Evolutionary conservation across 2,797 vertebrate species (phyloP).

Genomic region (Hippoglossus hippoglossus): DNA sequence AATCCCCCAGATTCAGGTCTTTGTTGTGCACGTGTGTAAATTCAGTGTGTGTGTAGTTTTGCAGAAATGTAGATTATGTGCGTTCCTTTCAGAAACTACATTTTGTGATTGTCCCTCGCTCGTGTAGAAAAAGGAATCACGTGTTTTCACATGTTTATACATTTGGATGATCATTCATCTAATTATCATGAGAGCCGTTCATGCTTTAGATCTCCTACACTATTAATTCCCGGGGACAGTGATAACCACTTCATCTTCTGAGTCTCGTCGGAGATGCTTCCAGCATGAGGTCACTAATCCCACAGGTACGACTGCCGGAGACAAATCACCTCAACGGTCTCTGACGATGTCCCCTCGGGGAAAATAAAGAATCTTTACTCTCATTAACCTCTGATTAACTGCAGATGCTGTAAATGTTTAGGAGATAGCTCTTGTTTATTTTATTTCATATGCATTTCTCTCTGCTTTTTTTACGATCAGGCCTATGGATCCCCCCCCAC

Average conservation of each 20-base stretch:
- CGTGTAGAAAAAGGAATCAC: background rate
- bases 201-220: background rate
- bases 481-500: conserved; percentile 32
- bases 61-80: background rate
- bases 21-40: background rate
- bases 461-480: conserved; percentile 57
- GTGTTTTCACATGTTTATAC: background rate
- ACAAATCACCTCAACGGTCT: conserved; percentile 22
- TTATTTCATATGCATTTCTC: conserved; percentile 40
- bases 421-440: conserved; percentile 49
- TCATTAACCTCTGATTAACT: conserved; percentile 53
- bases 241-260: background rate
- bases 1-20: background rate
- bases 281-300: conserved; percentile 27
- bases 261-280: background rate
- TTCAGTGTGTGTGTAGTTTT: background rate
- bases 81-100: background rate
- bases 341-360: conserved; percentile 28
- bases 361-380: conserved; percentile 33
- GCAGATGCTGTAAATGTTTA: conserved; percentile 47
- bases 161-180: background rate
- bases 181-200: background rate
- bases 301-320: conserved; percentile 3
- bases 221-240: background rate
- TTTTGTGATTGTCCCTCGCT: background rate